Percentiles rank a stretch among this genome's conserved stretches.
These are phyloP conservation scores for Sericinus montela DNA, from an alignment of 2,888 invertebrate genomes.

Conservation along the genomic window DNA sequence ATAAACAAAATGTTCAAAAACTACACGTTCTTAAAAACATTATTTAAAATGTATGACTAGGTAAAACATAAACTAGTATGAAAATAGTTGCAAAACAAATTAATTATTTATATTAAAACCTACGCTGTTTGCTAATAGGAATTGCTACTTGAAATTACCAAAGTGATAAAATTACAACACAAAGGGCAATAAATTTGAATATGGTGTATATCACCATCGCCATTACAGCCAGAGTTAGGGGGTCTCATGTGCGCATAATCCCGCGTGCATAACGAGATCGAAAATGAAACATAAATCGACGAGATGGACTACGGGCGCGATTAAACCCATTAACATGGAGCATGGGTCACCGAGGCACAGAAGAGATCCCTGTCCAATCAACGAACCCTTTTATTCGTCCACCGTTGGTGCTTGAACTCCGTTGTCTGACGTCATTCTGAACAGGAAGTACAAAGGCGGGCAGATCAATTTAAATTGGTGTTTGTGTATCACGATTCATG, in stretches of 20 bases:
- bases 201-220: conserved; percentile 47
- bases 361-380: conserved; percentile 32
- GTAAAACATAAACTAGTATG: too few species aligned
- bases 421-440: conserved; percentile 25
- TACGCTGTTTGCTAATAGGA: too few species aligned
- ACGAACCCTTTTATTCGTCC: conserved; percentile 17
- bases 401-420: conserved; percentile 8
- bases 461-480: conserved; percentile 53
- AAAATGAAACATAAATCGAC: conserved; percentile 78
- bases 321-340: conserved; percentile 74
- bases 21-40: too few species aligned
- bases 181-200: conserved; percentile 44
- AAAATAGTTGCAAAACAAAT: too few species aligned
- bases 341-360: conserved; percentile 60
- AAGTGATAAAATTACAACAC: neutral
- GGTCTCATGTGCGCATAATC: conserved; percentile 62
- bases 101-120: too few species aligned
- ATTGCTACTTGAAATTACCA: neutral
- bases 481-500: conserved; percentile 75
- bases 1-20: too few species aligned
- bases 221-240: conserved; percentile 51
- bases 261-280: conserved; percentile 72
- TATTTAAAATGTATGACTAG: too few species aligned
- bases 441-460: conserved; percentile 41
- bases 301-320: conserved; percentile 69